A percentile compares a stretch with the other conserved stretches of the same genome.
Conservation (phyloP, 2,113 vertebrate species). For the Plecturocebus donacophilus region DNA sequence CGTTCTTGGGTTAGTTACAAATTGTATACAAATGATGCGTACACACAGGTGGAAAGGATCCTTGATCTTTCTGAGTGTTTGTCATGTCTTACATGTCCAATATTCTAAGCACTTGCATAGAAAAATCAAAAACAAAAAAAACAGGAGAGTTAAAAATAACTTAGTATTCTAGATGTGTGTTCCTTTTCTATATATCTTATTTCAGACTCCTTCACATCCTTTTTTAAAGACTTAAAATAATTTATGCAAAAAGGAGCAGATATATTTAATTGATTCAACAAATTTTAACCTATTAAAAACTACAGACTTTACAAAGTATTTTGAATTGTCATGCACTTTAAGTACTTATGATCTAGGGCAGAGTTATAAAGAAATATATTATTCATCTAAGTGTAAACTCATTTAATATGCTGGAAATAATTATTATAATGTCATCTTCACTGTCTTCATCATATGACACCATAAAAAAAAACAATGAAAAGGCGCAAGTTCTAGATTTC, state of each 20-base stretch:
- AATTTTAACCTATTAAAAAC: not conserved
- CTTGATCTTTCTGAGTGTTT: not conserved
- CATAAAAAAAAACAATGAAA: conserved; percentile 1
- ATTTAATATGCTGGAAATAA: not conserved
- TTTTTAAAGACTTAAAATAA: not conserved
- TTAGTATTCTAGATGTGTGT: not conserved
- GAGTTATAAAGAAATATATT: not conserved
- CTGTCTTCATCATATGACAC: not conserved
- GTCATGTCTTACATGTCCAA: not conserved
- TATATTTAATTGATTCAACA: not conserved
- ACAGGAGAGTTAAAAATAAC: not conserved
- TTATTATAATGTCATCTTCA: not conserved
- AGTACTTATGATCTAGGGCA: not conserved
- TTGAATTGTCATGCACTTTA: not conserved
- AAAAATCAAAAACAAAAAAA: not conserved
- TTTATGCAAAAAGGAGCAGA: not conserved
- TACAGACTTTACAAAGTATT: not conserved
- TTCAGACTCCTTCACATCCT: not conserved
- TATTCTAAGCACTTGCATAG: not conserved
- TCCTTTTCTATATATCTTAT: not conserved
- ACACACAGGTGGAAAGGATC: not conserved
- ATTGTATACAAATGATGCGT: not conserved
- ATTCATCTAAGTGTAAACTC: not conserved
- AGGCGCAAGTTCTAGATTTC: not conserved
- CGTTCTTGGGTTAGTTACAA: not conserved